These are phyloP conservation scores for Megalopta genalis DNA, from an alignment of 1,140 invertebrate species.

Conservation along the genomic window DNA sequence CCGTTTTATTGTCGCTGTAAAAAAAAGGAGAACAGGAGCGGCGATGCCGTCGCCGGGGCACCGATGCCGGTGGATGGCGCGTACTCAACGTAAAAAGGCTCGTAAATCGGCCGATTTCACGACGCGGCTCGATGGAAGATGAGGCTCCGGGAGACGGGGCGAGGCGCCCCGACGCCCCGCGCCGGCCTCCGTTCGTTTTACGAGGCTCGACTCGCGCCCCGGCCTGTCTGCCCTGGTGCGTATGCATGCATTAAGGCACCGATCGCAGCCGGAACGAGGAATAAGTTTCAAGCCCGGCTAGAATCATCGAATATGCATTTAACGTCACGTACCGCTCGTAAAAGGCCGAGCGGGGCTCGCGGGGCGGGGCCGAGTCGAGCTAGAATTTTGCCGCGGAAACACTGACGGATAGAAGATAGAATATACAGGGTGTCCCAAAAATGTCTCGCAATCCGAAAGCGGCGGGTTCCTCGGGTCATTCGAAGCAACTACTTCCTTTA, in stretches of 20 bases:
- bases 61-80: not conserved
- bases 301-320: slow-evolving; percentile 54
- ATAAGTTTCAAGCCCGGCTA: slow-evolving; percentile 24
- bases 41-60: not conserved
- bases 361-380: not conserved
- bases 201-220: not conserved
- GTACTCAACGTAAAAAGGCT: slow-evolving; percentile 41
- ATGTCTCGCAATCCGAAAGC: no score
- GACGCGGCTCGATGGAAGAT: slow-evolving; percentile 45
- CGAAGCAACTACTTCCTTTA: no score
- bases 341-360: not conserved
- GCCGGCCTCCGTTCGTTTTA: slow-evolving; percentile 38
- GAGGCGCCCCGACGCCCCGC: not conserved
- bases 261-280: not conserved
- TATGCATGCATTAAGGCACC: slow-evolving; percentile 28
- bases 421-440: no score
- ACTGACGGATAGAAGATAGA: not conserved
- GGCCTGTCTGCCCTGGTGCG: not conserved
- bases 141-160: slow-evolving; percentile 34
- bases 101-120: slow-evolving; percentile 58
- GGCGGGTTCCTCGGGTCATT: no score
- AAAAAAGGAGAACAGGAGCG: slow-evolving; percentile 46
- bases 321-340: slow-evolving; percentile 30
- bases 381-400: not conserved
- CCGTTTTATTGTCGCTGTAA: slow-evolving; percentile 61